Conservation (phyloP, 2,888 invertebrate genomes). For the Hofmannophila pseudospretella region DNA sequence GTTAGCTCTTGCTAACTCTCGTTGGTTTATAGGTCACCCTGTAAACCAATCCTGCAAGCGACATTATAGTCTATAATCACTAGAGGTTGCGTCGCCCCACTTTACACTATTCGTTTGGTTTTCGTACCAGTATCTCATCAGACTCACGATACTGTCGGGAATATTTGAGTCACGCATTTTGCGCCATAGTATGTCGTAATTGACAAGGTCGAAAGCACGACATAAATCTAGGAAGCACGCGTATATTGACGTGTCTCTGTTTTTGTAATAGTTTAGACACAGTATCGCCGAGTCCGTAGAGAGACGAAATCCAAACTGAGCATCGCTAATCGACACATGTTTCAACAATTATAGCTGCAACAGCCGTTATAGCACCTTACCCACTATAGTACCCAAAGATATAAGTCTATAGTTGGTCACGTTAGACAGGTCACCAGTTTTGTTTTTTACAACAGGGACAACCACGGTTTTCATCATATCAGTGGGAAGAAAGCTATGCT, state of each 20-base stretch:
- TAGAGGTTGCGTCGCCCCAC: constrained; percentile 14
- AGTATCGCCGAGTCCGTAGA: constrained; percentile 17
- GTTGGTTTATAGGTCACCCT: too few relatives aligned
- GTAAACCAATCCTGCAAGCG: too few relatives aligned
- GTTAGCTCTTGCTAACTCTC: too few relatives aligned
- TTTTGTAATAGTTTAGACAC: constrained; percentile 11
- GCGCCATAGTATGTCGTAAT: constrained; percentile 16
- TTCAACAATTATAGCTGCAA: constrained; percentile 9
- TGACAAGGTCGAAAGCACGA: constrained; percentile 17
- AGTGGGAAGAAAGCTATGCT: constrained; percentile 5
- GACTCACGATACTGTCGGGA: constrained; percentile 9
- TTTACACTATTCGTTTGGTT: constrained; percentile 13
- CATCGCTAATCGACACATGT: constrained; percentile 9
- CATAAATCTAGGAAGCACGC: constrained; percentile 16
- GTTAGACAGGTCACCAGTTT: constrained; percentile 11
- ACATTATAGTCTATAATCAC: constrained; percentile 15
- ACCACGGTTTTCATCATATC: constrained; percentile 12
- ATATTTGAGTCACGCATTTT: constrained; percentile 12
- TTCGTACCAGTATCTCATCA: constrained; percentile 15
- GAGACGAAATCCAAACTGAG: constrained; percentile 18
- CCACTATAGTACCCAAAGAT: constrained; percentile 15
- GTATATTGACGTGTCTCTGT: constrained; percentile 8
- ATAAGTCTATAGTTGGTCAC: constrained; percentile 16
- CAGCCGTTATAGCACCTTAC: constrained; percentile 15
- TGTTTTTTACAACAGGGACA: constrained; percentile 14